These are phyloP conservation scores for Nansenia antarctica DNA, from an alignment of 2,113 vertebrate species.

Conservation along the genomic window DNA sequence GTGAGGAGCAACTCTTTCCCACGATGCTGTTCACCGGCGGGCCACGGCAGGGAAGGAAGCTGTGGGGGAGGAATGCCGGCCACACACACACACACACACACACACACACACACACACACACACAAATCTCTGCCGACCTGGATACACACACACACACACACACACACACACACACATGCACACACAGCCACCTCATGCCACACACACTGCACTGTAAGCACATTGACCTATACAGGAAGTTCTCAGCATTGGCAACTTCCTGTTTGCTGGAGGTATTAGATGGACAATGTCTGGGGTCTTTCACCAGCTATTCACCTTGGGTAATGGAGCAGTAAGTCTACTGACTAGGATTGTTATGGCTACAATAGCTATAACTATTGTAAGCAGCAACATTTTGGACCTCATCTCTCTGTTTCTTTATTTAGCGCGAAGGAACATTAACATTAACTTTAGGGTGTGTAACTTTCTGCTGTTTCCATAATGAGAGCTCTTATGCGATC, in stretches of 20 bases:
- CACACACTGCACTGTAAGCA: constrained; percentile 45
- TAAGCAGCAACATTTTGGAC: background rate
- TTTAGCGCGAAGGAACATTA: background rate
- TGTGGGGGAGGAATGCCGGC: constrained; percentile 50
- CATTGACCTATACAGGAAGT: constrained; percentile 74
- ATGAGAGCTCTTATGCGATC: no score
- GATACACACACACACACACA: constrained; percentile 26
- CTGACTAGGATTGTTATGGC: background rate
- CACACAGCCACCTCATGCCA: constrained; percentile 32
- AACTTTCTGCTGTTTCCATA: background rate
- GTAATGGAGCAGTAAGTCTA: constrained; percentile 24
- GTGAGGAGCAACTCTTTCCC: constrained; percentile 70
- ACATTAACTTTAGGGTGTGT: background rate
- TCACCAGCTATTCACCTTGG: constrained; percentile 48
- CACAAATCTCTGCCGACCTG: no score
- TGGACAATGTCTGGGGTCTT: constrained; percentile 55
- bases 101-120: constrained; percentile 7
- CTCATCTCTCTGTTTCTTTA: background rate
- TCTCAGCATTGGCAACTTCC: constrained; percentile 75
- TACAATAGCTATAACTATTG: background rate
- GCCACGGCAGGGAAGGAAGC: constrained; percentile 67
- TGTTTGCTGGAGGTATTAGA: constrained; percentile 66
- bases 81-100: constrained; percentile 23
- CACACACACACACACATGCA: constrained; percentile 25
- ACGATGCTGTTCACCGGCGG: constrained; percentile 66